Conservation (phyloP, 1,140 invertebrate species). For the Zophobas atratus region DNA sequence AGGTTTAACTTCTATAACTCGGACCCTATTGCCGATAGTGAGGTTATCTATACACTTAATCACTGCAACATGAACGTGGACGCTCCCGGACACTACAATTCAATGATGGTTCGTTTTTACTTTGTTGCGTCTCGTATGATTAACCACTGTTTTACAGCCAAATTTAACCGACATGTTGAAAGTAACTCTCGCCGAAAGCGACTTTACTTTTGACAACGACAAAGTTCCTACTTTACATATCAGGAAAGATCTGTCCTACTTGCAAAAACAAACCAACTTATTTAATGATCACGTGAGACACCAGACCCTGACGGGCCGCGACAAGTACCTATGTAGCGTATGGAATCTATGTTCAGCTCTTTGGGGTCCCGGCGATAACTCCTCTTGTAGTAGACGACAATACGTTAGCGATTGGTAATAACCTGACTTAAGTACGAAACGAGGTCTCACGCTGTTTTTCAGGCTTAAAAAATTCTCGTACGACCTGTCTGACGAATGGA, state of each 20-base stretch:
- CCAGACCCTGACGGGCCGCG: background rate
- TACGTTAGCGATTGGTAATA: conserved; percentile 59
- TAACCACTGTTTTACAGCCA: conserved; percentile 9
- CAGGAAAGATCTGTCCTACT: conserved; percentile 49
- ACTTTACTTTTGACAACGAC: conserved; percentile 42
- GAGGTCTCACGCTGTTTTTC: conserved; percentile 33
- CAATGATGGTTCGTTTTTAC: background rate
- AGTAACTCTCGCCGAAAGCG: conserved; percentile 54
- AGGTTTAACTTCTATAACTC: conserved; percentile 70
- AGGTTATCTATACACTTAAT: conserved; percentile 29
- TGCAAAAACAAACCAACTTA: conserved; percentile 56
- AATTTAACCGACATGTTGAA: conserved; percentile 15
- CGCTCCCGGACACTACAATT: background rate
- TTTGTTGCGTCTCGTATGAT: background rate
- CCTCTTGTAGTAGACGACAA: conserved; percentile 52
- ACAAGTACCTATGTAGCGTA: conserved; percentile 69
- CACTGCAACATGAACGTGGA: conserved; percentile 25
- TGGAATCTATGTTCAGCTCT: conserved; percentile 87
- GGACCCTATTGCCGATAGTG: conserved; percentile 33
- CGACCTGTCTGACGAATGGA: conserved; percentile 17
- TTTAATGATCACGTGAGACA: conserved; percentile 52
- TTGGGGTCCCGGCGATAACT: conserved; percentile 77
- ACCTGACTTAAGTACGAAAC: conserved; percentile 12
- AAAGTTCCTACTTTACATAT: conserved; percentile 59
- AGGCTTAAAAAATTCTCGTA: conserved; percentile 53